These are phyloP conservation scores for Dryocosmus kuriphilus DNA, from an alignment of 2,888 invertebrate genomes.

Conservation along the genomic window DNA sequence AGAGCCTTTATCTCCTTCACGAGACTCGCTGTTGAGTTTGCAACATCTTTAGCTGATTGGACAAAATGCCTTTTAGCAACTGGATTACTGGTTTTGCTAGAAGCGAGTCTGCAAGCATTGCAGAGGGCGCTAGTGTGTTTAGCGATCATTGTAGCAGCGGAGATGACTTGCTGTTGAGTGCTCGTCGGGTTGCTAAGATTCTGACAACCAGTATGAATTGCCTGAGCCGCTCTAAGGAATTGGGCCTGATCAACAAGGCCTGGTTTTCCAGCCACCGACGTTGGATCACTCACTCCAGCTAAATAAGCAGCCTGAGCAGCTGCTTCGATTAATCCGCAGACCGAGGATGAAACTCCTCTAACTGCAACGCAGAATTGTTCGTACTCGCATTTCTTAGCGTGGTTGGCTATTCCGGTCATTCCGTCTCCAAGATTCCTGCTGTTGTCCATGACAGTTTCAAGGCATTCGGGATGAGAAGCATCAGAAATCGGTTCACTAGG, in stretches of 20 bases:
- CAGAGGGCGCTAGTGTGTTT: slow-evolving; percentile 97
- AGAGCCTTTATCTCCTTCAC: slow-evolving; percentile 96
- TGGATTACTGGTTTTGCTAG: slow-evolving; percentile 92
- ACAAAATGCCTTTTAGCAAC: slow-evolving; percentile 98
- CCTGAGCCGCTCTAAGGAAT: slow-evolving; percentile 92
- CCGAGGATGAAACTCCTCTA: slow-evolving; percentile 89
- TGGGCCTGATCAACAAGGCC: slow-evolving; percentile 94
- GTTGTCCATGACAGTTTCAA: slow-evolving; percentile 93
- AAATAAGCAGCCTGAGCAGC: slow-evolving; percentile 97
- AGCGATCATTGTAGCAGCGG: slow-evolving; percentile 95
- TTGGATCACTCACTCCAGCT: slow-evolving; percentile 94
- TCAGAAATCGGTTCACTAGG: slow-evolving; percentile 94
- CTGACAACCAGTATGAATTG: slow-evolving; percentile 93
- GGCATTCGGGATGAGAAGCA: slow-evolving; percentile 94
- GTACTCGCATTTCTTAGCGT: slow-evolving; percentile 92
- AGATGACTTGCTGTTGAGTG: slow-evolving; percentile 90
- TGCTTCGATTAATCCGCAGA: slow-evolving; percentile 95
- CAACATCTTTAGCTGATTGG: slow-evolving; percentile 98
- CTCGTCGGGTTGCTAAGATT: slow-evolving; percentile 85
- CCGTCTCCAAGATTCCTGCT: slow-evolving; percentile 92
- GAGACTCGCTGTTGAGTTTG: slow-evolving; percentile 94
- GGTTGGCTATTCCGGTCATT: slow-evolving; percentile 96
- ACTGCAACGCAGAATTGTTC: slow-evolving; percentile 92
- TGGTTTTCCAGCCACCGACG: slow-evolving; percentile 91
- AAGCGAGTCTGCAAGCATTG: slow-evolving; percentile 96